Evolutionary conservation across 2,797 vertebrate genomes (phyloP), one percentile per base, ranked within the genome.

Genomic region (Tangara arthus): DNA sequence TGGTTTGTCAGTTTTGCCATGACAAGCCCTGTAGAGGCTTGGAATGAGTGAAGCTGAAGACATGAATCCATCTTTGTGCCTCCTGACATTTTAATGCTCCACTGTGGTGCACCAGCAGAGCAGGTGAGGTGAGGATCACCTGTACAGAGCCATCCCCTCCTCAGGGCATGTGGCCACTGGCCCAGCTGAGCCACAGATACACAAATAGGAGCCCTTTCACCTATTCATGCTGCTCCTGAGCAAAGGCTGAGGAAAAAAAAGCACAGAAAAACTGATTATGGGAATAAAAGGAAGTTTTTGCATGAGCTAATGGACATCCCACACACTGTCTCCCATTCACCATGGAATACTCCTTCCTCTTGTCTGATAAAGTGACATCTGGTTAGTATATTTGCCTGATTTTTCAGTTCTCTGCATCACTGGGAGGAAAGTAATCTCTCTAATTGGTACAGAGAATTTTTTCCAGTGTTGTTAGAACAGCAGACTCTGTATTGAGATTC

Each of bases 351-450:
- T 66, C 7, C 50, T 79, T 78, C 59, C 35, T 93, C 69, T 84
- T 90, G 32, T 82, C 82, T 66, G 87, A 86, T 86, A 81, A 90
- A 88, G 37, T 88, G 89, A 92, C 87, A 93, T 71, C 87, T 94
- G 82, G 53, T 92, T 92, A 90, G 65, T 56, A 3, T 32, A 61
- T 61, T 30, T 73, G 61, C 63, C 76, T 71, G 64, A 80, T 88
- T 87, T 50, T 71, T 89, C 84, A 66, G 64, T 87, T 94, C 70
- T 79, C 82, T 90, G 90, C 66, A 71, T 96, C 82, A 94, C 77
- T 91, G 55, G 47, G 73, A 91, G 76, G 79, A 93, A 78, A 6
- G 19, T 85, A 94, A 95, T 95, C 94, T 97, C 77, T 84, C 32
- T 97, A 93, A 96, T 96, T 87, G 93, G 59, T 73, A 34, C 24